Evolutionary conservation across 2,113 vertebrate species (phyloP).

Genomic region (Amblyopsis rosae): DNA sequence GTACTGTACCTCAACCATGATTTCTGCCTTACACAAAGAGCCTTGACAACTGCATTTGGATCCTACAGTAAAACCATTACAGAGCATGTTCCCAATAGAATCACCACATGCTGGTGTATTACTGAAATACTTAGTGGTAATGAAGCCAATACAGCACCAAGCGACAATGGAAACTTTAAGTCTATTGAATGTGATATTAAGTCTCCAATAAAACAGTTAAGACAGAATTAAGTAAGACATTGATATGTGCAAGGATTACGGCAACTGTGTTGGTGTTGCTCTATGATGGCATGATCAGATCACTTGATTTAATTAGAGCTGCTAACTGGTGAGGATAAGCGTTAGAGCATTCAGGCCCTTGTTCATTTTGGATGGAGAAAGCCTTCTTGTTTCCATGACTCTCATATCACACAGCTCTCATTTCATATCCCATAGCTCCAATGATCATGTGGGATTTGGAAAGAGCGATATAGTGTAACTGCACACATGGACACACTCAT

Average conservation of each 20-base stretch:
- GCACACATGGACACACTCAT: neutral
- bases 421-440: conserved; percentile 19
- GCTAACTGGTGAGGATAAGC: conserved; percentile 34
- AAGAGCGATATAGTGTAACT: too few species aligned
- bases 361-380: conserved; percentile 25
- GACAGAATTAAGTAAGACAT: conserved; percentile 16
- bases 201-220: conserved; percentile 29
- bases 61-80: too few species aligned
- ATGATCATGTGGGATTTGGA: conserved; percentile 34
- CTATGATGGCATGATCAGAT: conserved; percentile 8
- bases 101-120: too few species aligned
- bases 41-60: too few species aligned
- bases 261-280: conserved; percentile 11
- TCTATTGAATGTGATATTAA: too few species aligned
- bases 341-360: conserved; percentile 19
- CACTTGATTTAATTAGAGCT: conserved; percentile 38
- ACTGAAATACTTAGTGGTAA: too few species aligned
- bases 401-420: neutral
- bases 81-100: too few species aligned
- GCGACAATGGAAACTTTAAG: too few species aligned
- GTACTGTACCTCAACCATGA: too few species aligned
- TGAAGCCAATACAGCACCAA: too few species aligned
- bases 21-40: too few species aligned
- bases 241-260: conserved; percentile 27
- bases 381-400: conserved; percentile 16